Evolutionary conservation across 2,888 invertebrate genomes (phyloP).

Genomic region (Hypena proboscidalis): DNA sequence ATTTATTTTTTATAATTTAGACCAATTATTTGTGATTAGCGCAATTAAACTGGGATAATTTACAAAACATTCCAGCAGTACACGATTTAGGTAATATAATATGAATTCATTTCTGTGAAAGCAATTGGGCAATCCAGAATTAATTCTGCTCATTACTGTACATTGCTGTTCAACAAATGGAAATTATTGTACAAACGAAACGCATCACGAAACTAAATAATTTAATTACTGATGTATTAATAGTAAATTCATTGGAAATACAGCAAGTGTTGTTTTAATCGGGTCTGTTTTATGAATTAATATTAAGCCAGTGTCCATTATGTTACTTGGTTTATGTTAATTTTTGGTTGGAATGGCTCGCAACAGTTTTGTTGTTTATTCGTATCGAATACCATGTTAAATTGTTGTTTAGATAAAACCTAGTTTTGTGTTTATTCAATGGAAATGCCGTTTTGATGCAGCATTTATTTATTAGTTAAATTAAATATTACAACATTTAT

Average conservation of each 20-base stretch:
- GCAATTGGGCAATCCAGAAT: slow-evolving; percentile 36
- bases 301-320: slow-evolving; percentile 15
- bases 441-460: no score
- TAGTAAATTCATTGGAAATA: slow-evolving; percentile 29
- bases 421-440: no score
- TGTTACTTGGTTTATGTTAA: slow-evolving; percentile 7
- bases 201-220: slow-evolving; percentile 26
- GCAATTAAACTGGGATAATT: no score
- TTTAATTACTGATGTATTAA: slow-evolving; percentile 24
- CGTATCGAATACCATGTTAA: slow-evolving; percentile 4
- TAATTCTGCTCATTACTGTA: slow-evolving; percentile 45
- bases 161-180: slow-evolving; percentile 36
- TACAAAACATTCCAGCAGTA: no score
- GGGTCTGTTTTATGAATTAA: slow-evolving; percentile 26
- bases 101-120: slow-evolving; percentile 21
- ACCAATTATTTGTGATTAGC: no score
- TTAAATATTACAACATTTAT: no score
- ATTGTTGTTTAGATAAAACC: no score
- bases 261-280: slow-evolving; percentile 26
- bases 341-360: neutral
- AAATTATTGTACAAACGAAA: slow-evolving; percentile 42
- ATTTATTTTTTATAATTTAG: no score
- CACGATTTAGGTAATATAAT: slow-evolving; percentile 23
- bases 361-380: slow-evolving; percentile 16
- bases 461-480: no score